Percentiles rank a stretch among this genome's conserved stretches.
These are phyloP conservation scores for Panagrolaimus sp. DNA, from an alignment of 1,140 invertebrate species.

Conservation along the genomic window DNA sequence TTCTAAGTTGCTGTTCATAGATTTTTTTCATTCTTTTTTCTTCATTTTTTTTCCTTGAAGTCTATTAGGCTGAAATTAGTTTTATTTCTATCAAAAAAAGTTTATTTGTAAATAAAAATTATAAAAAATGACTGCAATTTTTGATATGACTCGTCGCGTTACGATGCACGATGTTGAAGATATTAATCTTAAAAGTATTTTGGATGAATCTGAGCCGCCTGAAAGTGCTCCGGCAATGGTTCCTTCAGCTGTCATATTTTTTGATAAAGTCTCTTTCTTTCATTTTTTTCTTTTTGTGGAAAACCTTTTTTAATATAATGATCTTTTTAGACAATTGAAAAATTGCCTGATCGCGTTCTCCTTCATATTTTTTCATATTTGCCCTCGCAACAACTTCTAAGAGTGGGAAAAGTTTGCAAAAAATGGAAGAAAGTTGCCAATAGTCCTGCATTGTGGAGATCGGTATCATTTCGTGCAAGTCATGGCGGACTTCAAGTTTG, in stretches of 20 bases:
- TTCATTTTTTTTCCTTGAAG: neutral
- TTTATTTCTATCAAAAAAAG: conserved; percentile 18
- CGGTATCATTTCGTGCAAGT: conserved; percentile 91
- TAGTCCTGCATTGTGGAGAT: conserved; percentile 85
- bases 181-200: neutral
- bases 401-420: conserved; percentile 81
- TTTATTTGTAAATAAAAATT: neutral
- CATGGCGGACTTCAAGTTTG: conserved; percentile 74
- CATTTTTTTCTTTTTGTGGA: no score
- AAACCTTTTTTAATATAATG: conserved; percentile 1
- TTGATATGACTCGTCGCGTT: conserved; percentile 34
- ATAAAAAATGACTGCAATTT: conserved; percentile 23
- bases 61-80: neutral
- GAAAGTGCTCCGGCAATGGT: neutral
- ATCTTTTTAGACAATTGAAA: conserved; percentile 69
- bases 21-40: conserved; percentile 22
- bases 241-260: conserved; percentile 8
- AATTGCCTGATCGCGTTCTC: conserved; percentile 91
- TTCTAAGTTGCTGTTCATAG: no score
- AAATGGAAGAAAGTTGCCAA: conserved; percentile 88
- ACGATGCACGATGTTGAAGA: conserved; percentile 30
- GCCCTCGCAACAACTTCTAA: conserved; percentile 84
- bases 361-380: conserved; percentile 90
- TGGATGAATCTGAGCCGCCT: neutral
- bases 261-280: neutral